Percentiles rank a stretch among this genome's conserved stretches.
These are phyloP conservation scores for Halocynthia roretzi DNA, from an alignment of 23 tunicate genomes.

Conservation along the genomic window DNA sequence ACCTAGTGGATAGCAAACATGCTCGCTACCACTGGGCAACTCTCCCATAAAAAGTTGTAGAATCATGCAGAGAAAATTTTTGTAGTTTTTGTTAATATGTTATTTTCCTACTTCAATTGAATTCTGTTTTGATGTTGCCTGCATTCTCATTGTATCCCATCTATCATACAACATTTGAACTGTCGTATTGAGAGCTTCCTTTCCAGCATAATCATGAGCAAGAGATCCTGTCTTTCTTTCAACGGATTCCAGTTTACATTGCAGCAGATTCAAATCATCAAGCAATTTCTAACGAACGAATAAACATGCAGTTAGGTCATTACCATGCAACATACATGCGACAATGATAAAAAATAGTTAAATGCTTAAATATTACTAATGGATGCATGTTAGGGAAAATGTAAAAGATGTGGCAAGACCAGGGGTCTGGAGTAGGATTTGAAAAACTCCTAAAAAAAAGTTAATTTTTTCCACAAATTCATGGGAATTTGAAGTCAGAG, in stretches of 20 bases:
- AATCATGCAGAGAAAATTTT: too few relatives aligned
- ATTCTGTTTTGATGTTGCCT: conserved; percentile 73
- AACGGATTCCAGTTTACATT: conserved; percentile 44
- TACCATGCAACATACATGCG: too few relatives aligned
- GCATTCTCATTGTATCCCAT: conserved; percentile 93
- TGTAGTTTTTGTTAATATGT: too few relatives aligned
- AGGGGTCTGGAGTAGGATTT: background rate
- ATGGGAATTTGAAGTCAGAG: too few relatives aligned
- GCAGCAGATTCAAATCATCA: conserved; percentile 53
- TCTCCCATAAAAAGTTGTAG: too few relatives aligned
- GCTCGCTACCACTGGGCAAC: too few relatives aligned
- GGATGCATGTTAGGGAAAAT: too few relatives aligned
- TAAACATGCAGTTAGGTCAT: background rate
- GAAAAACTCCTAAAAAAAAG: background rate
- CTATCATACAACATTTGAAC: conserved; percentile 65
- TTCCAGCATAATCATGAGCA: conserved; percentile 43
- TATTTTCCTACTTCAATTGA: conserved; percentile 46
- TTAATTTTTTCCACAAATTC: background rate
- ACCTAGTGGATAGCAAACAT: too few relatives aligned
- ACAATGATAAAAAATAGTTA: too few relatives aligned
- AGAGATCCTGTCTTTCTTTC: conserved; percentile 60
- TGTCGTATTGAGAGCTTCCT: conserved; percentile 59
- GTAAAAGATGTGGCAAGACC: too few relatives aligned
- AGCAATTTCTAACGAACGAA: conserved; percentile 39
- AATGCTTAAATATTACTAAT: too few relatives aligned